These are phyloP conservation scores for Lithosia quadra DNA, from an alignment of 2,888 invertebrate genomes.

Conservation along the genomic window DNA sequence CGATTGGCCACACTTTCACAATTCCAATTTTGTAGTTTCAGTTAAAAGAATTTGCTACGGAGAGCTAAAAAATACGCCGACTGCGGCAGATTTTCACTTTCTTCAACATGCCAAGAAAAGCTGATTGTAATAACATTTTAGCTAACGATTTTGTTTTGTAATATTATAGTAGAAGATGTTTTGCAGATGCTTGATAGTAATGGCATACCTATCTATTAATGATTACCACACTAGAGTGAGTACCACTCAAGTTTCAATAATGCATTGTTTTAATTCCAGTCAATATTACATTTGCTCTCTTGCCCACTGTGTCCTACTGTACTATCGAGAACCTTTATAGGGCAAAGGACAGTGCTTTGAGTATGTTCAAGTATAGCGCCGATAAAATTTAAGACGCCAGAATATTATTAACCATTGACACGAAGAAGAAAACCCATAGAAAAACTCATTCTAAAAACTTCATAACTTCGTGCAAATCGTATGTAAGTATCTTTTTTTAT, in stretches of 20 bases:
- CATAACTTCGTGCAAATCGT: too few species aligned
- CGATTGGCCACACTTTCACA: constrained; percentile 50
- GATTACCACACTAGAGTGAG: neutral
- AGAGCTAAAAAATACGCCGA: constrained; percentile 1
- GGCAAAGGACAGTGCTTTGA: too few species aligned
- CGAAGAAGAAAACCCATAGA: too few species aligned
- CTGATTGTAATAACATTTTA: neutral
- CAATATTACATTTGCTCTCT: too few species aligned
- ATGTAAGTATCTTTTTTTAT: too few species aligned
- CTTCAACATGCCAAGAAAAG: constrained; percentile 2
- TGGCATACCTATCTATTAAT: neutral
- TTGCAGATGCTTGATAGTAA: neutral
- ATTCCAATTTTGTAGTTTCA: constrained; percentile 33
- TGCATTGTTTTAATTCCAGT: too few species aligned
- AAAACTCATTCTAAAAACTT: too few species aligned
- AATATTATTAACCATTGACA: too few species aligned
- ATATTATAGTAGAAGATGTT: neutral
- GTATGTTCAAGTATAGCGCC: too few species aligned
- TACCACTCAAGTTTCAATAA: neutral
- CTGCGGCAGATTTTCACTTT: constrained; percentile 17
- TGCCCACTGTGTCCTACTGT: too few species aligned
- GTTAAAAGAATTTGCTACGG: constrained; percentile 33
- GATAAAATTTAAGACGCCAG: too few species aligned
- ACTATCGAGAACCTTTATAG: too few species aligned
- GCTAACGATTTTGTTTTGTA: neutral